These are phyloP conservation scores for Ictidomys tridecemlineatus DNA, from an alignment of 2,113 vertebrate genomes.

Conservation along the genomic window DNA sequence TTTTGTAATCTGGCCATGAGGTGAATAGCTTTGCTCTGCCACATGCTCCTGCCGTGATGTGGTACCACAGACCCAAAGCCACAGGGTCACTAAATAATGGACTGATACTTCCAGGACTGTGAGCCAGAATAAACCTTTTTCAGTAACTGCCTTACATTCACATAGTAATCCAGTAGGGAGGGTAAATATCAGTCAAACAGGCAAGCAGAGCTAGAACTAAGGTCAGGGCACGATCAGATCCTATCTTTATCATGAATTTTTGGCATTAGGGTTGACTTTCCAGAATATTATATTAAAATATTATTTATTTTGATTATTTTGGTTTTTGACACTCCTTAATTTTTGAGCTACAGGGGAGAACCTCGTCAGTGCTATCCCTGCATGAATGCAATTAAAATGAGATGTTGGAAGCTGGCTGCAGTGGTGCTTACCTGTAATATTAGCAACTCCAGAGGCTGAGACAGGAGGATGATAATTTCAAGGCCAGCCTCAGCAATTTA, in stretches of 20 bases:
- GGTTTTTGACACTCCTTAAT: neutral
- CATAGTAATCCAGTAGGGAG: neutral
- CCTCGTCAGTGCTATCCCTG: too few species aligned
- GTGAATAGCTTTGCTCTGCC: neutral
- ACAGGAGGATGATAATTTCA: too few species aligned
- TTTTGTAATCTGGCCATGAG: neutral
- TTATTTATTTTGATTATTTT: neutral
- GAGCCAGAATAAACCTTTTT: neutral
- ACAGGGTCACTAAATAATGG: fast-evolving
- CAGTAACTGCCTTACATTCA: too few species aligned
- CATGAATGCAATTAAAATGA: neutral
- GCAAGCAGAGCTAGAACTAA: too few species aligned
- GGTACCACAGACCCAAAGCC: neutral
- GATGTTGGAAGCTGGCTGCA: neutral
- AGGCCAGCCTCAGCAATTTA: too few species aligned
- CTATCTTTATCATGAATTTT: neutral
- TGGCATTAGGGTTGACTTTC: neutral
- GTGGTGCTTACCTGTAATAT: too few species aligned
- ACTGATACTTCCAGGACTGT: neutral
- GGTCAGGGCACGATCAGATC: neutral
- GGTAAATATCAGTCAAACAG: neutral
- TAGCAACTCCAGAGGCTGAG: too few species aligned
- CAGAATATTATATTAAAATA: neutral
- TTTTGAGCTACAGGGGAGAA: neutral
- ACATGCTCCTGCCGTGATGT: neutral